These are phyloP conservation scores for Marcusenius ussheri DNA, from an alignment of 2,113 vertebrate genomes.

Conservation along the genomic window DNA sequence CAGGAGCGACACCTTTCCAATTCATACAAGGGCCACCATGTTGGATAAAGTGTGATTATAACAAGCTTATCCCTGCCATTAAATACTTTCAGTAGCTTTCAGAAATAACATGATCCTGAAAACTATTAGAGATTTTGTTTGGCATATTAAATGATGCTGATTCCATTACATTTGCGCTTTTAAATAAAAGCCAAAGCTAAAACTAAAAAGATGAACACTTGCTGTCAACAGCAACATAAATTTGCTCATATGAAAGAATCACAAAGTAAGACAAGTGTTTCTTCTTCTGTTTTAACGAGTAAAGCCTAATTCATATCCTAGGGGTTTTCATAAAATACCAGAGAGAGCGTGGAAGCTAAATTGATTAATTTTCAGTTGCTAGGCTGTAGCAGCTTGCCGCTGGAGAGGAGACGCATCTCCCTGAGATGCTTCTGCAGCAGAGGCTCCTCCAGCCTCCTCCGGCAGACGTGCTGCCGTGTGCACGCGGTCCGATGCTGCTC, in stretches of 20 bases:
- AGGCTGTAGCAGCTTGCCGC: background rate
- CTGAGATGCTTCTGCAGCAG: conserved; percentile 30
- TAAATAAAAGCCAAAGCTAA: background rate
- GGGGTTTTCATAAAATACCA: conserved; percentile 10
- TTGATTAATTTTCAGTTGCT: conserved; percentile 10
- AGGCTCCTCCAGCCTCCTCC: background rate
- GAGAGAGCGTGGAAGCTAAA: background rate
- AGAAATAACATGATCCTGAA: conserved; percentile 8
- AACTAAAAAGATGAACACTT: background rate
- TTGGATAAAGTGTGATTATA: conserved; percentile 5
- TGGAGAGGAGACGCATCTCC: background rate
- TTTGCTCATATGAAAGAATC: conserved; percentile 1
- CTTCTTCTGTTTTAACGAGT: conserved; percentile 7
- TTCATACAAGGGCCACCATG: background rate
- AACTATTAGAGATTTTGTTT: background rate
- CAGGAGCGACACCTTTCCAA: background rate
- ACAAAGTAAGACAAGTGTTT: conserved; percentile 1
- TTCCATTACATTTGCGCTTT: background rate
- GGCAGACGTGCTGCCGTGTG: background rate
- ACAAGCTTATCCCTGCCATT: background rate
- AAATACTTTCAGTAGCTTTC: conserved; percentile 10
- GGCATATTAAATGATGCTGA: background rate
- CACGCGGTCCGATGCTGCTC: background rate
- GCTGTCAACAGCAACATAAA: background rate
- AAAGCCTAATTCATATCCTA: conserved; percentile 9